Conservation (phyloP, 2,113 vertebrate genomes). For the Solea senegalensis region DNA sequence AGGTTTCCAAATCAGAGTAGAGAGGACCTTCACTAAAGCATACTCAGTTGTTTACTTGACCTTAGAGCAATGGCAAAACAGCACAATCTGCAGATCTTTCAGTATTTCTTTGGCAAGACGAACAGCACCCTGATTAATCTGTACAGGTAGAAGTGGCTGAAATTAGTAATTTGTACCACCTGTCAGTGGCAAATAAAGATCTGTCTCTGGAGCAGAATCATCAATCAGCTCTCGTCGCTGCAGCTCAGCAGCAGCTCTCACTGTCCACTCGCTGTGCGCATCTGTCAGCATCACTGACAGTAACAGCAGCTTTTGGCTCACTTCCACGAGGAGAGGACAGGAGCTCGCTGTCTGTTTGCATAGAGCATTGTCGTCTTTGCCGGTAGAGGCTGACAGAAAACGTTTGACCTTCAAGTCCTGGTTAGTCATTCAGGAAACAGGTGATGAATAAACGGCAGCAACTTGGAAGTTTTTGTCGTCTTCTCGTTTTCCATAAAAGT, state of each 20-base stretch:
- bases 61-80: conserved; percentile 42
- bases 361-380: conserved; percentile 16
- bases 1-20: neutral
- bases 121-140: conserved; percentile 22
- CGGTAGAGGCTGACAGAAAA: conserved; percentile 28
- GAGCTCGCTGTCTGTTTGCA: conserved; percentile 33
- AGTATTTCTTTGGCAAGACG: conserved; percentile 27
- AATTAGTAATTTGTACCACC: conserved; percentile 62
- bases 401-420: conserved; percentile 45
- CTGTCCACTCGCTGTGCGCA: conserved; percentile 35
- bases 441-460: conserved; percentile 20
- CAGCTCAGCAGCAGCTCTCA: conserved; percentile 19
- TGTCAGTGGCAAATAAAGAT: conserved; percentile 52
- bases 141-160: conserved; percentile 22
- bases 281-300: conserved; percentile 61
- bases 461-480: neutral
- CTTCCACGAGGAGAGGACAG: conserved; percentile 32
- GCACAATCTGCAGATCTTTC: conserved; percentile 5
- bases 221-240: conserved; percentile 61
- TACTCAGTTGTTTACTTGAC: conserved; percentile 39
- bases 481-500: neutral
- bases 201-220: conserved; percentile 46
- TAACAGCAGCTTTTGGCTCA: conserved; percentile 47
- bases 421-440: conserved; percentile 15
- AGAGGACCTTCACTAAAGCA: conserved; percentile 40